Percentiles rank a stretch among this genome's conserved stretches.
These are phyloP conservation scores for Acrossocheilus wenchowensis DNA, from an alignment of 2,797 vertebrate genomes.

Conservation along the genomic window DNA sequence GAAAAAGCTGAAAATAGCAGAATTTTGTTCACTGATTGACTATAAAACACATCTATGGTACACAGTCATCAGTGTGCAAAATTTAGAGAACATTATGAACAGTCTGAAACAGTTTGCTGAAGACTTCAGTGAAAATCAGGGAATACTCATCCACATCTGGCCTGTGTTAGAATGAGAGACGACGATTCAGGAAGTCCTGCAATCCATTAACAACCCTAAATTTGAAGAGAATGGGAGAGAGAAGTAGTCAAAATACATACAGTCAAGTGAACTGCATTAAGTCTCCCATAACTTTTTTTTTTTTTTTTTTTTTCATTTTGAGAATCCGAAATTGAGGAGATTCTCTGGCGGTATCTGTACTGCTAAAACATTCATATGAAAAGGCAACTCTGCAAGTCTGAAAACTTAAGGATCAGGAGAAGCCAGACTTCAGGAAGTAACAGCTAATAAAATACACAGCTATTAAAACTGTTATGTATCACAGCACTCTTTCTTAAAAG, in stretches of 20 bases:
- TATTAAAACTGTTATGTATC: conserved; percentile 15
- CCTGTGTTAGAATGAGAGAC: conserved; percentile 29
- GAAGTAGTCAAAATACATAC: background rate
- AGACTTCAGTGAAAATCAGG: conserved; percentile 23
- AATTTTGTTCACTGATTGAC: background rate
- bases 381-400: background rate
- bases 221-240: conserved; percentile 24
- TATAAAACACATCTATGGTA: background rate
- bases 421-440: conserved; percentile 32
- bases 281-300: too few species aligned
- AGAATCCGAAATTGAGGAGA: background rate
- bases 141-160: conserved; percentile 41
- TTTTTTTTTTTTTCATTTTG: background rate
- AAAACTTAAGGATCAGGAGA: conserved; percentile 7
- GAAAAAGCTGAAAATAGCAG: background rate
- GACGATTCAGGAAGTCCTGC: conserved; percentile 3
- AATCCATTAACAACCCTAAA: conserved; percentile 26
- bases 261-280: background rate
- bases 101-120: background rate
- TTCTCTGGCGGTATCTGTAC: background rate
- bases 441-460: conserved; percentile 19
- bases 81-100: background rate
- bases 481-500: background rate
- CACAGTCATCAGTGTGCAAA: background rate
- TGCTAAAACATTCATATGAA: conserved; percentile 2